Base-by-base conservation (phyloP, 2,113 vertebrate genomes). In the Solenodon paradoxus region DNA sequence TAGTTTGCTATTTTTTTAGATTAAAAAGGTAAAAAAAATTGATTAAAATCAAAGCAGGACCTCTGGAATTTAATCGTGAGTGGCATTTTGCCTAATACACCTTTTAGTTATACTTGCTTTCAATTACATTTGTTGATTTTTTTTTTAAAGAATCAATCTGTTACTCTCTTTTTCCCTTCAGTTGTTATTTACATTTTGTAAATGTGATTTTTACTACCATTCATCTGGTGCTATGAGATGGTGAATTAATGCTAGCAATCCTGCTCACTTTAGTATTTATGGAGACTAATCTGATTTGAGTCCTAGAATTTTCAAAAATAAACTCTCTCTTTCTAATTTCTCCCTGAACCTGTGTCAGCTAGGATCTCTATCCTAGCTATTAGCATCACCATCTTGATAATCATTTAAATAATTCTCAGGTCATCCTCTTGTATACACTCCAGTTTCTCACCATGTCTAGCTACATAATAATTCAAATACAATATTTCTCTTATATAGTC, bases 1-100 rank as follows among this genome's bases (percentile, higher is more conserved):
- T 95, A 32, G 71, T 45, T 28, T 90, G 49, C 77, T 97, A 92
- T 93, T 98, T 97, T 98, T 94, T 96, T 91, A 97, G 86, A 35
- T 30, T 81, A 96, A 90, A 96, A 94, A 78, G 19, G 51, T 97
- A 97, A 88, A 92, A 88, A 92, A 82, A 74, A 95, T 92, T 71
- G 82, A 32, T 89, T 0, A 5, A 97, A 92, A 90, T 90, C 82
- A 94, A 92, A 83, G 80, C 75, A 96, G 71, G 19, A 45, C 64
- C 49, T 81, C 38, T 72, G 4, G 19, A 35, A 55, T 69, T 61
- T 74, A 74, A 38, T 66, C 13, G 13, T 2, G 1, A 64, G 19
- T 57, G 16, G 20, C 15, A 72, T 55, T 72, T 85, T 75, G 38
- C 61, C 38, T 45, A 80, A 45, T 47, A 66, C 40, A 20, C 28